Conservation (phyloP, 2,888 invertebrate species). For the Ophonus ardosiacus region DNA sequence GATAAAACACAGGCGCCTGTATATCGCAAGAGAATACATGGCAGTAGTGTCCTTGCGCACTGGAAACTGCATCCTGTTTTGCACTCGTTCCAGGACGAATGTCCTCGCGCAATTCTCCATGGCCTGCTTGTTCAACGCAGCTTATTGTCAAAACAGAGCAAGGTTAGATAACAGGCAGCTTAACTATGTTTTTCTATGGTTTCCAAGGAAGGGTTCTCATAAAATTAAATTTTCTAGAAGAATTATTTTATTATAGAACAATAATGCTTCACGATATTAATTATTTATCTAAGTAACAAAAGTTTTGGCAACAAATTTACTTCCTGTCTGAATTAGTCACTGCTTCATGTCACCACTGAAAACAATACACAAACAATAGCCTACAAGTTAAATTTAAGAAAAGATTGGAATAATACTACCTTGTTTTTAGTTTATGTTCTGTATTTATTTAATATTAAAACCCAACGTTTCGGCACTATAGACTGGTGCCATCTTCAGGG, state of each 20-base stretch:
- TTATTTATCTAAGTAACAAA: too few relatives aligned
- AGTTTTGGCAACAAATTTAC: too few relatives aligned
- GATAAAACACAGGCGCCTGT: not conserved
- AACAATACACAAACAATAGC: too few relatives aligned
- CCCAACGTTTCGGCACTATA: too few relatives aligned
- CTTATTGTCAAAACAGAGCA: slow-evolving; percentile 18
- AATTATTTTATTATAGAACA: not conserved
- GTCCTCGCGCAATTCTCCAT: slow-evolving; percentile 3
- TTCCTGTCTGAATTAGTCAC: too few relatives aligned
- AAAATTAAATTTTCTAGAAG: not conserved
- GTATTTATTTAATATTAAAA: too few relatives aligned
- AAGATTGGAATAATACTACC: too few relatives aligned
- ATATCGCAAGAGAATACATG: slow-evolving; percentile 5
- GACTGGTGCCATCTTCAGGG: too few relatives aligned
- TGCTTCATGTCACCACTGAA: too few relatives aligned
- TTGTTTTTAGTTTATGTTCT: too few relatives aligned
- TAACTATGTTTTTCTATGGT: slow-evolving; percentile 20
- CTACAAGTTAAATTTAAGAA: too few relatives aligned
- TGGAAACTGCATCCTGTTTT: slow-evolving; percentile 31
- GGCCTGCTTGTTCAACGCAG: not conserved
- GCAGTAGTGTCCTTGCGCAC: not conserved
- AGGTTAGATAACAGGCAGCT: slow-evolving; percentile 18
- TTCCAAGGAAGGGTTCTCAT: not conserved
- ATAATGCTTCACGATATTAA: too few relatives aligned
- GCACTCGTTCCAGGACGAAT: slow-evolving; percentile 27